Evolutionary conservation across 92 coral and sea anemone genomes (phyloP).

Genomic region (Bergia sp.): DNA sequence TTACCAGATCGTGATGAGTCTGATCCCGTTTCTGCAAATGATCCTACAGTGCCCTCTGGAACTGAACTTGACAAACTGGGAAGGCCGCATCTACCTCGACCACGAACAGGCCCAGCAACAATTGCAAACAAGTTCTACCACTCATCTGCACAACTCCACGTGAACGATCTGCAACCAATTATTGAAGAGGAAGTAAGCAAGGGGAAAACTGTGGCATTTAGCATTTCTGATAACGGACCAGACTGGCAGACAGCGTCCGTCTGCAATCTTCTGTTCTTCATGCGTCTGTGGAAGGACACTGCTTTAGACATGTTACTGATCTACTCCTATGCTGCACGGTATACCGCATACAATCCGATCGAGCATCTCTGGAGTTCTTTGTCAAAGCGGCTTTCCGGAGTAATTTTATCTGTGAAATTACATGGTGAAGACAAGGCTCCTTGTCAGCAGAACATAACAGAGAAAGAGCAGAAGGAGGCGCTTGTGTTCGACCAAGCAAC

Average conservation of each 20-base stretch:
- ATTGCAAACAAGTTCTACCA: slow-evolving; percentile 8
- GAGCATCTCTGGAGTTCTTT: slow-evolving; percentile 61
- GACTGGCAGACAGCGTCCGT: slow-evolving; percentile 27
- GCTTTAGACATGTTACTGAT: slow-evolving; percentile 52
- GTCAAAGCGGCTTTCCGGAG: slow-evolving; percentile 52
- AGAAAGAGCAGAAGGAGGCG: slow-evolving; percentile 48
- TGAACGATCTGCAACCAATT: slow-evolving; percentile 39
- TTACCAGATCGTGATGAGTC: neutral
- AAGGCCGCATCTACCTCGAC: slow-evolving; percentile 38
- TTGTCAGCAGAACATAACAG: slow-evolving; percentile 40
- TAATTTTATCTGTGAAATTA: slow-evolving; percentile 31
- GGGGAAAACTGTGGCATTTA: slow-evolving; percentile 32
- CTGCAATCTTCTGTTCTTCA: slow-evolving; percentile 32
- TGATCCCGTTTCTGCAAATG: neutral
- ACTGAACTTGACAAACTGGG: slow-evolving; percentile 40
- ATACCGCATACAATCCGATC: slow-evolving; percentile 55
- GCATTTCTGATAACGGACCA: neutral
- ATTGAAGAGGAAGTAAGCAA: slow-evolving; percentile 18
- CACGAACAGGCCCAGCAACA: slow-evolving; percentile 24
- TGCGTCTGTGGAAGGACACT: slow-evolving; percentile 27
- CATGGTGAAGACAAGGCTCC: slow-evolving; percentile 42
- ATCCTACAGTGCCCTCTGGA: slow-evolving; percentile 14
- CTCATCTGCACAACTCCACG: neutral
- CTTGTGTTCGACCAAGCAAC: slow-evolving; percentile 48
- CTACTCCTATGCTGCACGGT: slow-evolving; percentile 49